A percentile compares a stretch with the other conserved stretches of the same genome.
phyloP scores from a whole-genome alignment of 2,797 vertebrate genomes.

The Oryzias dopingdopingensis region DNA sequence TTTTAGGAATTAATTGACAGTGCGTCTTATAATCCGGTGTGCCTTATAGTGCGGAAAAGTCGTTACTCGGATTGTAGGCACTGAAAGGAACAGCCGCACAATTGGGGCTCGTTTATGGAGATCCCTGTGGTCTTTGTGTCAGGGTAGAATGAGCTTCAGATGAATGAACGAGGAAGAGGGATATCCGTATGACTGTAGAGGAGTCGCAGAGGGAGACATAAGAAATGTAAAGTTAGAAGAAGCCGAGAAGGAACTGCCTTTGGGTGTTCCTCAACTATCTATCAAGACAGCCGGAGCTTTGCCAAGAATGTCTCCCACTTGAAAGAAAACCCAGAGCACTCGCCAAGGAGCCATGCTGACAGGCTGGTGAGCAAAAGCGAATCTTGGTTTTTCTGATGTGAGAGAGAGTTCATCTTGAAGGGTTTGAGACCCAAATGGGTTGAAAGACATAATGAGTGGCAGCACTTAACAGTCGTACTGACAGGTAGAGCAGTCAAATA shows the following conservation, averaged over 20 bases:
- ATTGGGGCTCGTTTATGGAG: constrained; percentile 28
- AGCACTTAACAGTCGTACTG: constrained; percentile 32
- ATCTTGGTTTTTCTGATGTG: constrained; percentile 5
- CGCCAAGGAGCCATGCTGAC: constrained; percentile 37
- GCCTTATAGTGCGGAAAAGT: too few species aligned
- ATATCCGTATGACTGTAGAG: constrained; percentile 28
- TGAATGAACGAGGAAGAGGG: constrained; percentile 47
- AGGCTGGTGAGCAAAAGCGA: constrained; percentile 37
- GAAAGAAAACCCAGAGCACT: constrained; percentile 47
- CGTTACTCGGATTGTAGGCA: constrained; percentile 18
- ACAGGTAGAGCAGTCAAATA: constrained; percentile 36
- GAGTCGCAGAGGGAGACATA: constrained; percentile 20
- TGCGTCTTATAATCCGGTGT: too few species aligned
- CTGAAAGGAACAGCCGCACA: constrained; percentile 23
- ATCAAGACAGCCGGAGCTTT: constrained; percentile 38
- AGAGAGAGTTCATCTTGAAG: constrained; percentile 1
- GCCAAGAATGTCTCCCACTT: constrained; percentile 43
- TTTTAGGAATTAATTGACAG: too few species aligned
- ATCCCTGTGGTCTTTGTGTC: constrained; percentile 39
- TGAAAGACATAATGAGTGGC: constrained; percentile 25
- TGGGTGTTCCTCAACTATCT: constrained; percentile 49
- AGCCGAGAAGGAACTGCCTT: constrained; percentile 30
- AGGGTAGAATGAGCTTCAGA: constrained; percentile 38
- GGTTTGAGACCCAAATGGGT: constrained; percentile 15
- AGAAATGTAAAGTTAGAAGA: constrained; percentile 14